Evolutionary conservation across 2,797 vertebrate species (phyloP).

Genomic region (Dallia pectoralis): DNA sequence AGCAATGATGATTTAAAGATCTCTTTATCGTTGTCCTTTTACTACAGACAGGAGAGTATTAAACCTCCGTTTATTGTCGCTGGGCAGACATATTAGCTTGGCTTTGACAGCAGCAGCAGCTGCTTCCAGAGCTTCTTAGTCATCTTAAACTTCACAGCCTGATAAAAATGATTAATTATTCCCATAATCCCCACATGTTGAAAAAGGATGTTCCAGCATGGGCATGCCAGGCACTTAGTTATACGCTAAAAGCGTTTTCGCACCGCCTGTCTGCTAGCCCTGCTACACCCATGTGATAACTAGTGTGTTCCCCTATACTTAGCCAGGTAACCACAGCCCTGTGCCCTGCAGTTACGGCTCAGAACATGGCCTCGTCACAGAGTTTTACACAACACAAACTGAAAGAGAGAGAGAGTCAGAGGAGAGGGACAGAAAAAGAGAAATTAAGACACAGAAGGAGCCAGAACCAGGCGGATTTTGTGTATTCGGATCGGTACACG

Average conservation of each 20-base stretch:
- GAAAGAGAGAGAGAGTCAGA: not conserved
- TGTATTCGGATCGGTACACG: not conserved
- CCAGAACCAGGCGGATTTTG: not conserved
- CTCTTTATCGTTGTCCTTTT: constrained; percentile 9
- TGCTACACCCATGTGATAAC: constrained; percentile 62
- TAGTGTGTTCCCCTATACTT: constrained; percentile 69
- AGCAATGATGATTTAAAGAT: not conserved
- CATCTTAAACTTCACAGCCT: constrained; percentile 25
- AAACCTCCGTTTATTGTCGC: constrained; percentile 25
- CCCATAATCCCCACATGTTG: constrained; percentile 24
- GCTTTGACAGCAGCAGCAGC: constrained; percentile 19
- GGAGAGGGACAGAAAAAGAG: not conserved
- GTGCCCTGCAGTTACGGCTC: constrained; percentile 65
- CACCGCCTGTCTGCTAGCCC: constrained; percentile 24
- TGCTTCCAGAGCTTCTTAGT: constrained; percentile 9
- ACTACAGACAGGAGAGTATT: constrained; percentile 24
- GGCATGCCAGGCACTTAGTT: constrained; percentile 59
- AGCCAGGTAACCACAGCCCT: constrained; percentile 65
- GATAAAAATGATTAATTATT: constrained; percentile 35
- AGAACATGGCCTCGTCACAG: constrained; percentile 34
- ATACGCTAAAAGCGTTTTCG: constrained; percentile 48
- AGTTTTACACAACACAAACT: constrained; percentile 49
- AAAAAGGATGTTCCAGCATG: constrained; percentile 46
- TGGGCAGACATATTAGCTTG: constrained; percentile 9
- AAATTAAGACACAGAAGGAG: not conserved